Evolutionary conservation across 2,797 vertebrate species (phyloP), one percentile per base, ranked within the genome.

Genomic region (Propithecus deckenii): DNA sequence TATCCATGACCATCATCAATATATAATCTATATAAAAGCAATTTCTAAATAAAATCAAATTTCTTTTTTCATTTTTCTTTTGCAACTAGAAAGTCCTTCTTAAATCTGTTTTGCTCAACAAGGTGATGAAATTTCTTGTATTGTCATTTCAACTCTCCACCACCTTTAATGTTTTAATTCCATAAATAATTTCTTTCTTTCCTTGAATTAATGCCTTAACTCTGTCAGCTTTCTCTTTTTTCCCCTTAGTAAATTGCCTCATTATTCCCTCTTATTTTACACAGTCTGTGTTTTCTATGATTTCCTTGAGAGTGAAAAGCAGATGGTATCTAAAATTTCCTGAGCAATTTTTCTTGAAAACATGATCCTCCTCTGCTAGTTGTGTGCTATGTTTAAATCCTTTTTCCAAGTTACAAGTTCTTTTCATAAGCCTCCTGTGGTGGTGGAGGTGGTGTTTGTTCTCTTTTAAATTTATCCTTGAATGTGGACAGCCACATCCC

Each of bases 251-350:
- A 85, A 94, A 83, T 85, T 91, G 89, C 94, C 71, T 96, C 78
- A 48, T 83, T 94, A 91, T 95, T 96, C 75, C 86, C 75, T 96
- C 94, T 92, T 87, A 69, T 71, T 93, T 91, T 85, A 81, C 84
- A 75, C n/a, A 79, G 76, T 67, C 89, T 83, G 43, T 78, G 86
- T 95, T 97, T 97, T 96, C 96, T 90, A 4, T 48, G 93, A 97
- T 96, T 98, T 98, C 95, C 97, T 97, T 93, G 93, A 96, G 96
- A 97, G 97, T 55, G 32, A 72, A 97, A 96, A 95, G 93, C 97
- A 97, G 97, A 98, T 97, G 97, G 97, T 87, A 74, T 89, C 84
- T 95, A 85, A 97, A 95, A 95, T 97, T 97, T 96, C 92, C 80
- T 28, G 20, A 96, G 84, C 75, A 90, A 28, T 93, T 83, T 94